Conservation (phyloP, 1,140 invertebrate genomes). For the Tyrophagus putrescentiae region DNA sequence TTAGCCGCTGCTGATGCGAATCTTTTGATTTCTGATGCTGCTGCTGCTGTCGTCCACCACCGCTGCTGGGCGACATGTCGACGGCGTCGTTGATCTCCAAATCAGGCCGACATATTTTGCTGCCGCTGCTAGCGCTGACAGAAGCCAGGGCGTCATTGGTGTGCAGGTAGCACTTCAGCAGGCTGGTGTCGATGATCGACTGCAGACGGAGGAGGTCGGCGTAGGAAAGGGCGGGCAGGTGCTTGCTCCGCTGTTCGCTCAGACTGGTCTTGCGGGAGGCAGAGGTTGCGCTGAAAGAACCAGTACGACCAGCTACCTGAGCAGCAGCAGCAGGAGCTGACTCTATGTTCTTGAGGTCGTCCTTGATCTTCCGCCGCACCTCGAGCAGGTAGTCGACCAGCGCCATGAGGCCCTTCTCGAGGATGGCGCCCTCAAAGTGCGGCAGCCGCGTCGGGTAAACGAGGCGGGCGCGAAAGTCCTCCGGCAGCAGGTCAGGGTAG, state of each 20-base stretch:
- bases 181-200: constrained; percentile 87
- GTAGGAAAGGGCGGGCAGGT: neutral
- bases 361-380: constrained; percentile 35
- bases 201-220: constrained; percentile 42
- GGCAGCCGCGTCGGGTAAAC: constrained; percentile 42
- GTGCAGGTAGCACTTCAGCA: constrained; percentile 88
- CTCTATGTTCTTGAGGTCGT: constrained; percentile 6
- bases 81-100: too few species aligned
- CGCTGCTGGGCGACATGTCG: too few species aligned
- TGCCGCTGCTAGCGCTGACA: too few species aligned
- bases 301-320: too few species aligned
- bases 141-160: constrained; percentile 89
- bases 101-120: too few species aligned
- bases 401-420: constrained; percentile 71
- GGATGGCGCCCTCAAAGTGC: constrained; percentile 60
- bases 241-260: neutral
- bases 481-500: constrained; percentile 72
- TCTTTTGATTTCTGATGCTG: too few species aligned
- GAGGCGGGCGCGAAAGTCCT: constrained; percentile 41
- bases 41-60: too few species aligned
- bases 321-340: too few species aligned
- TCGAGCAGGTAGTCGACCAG: constrained; percentile 75
- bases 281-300: too few species aligned
- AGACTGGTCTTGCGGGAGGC: neutral
- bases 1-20: neutral